Conservation (phyloP, 1,140 invertebrate species). For the Eufriesea mexicana region DNA sequence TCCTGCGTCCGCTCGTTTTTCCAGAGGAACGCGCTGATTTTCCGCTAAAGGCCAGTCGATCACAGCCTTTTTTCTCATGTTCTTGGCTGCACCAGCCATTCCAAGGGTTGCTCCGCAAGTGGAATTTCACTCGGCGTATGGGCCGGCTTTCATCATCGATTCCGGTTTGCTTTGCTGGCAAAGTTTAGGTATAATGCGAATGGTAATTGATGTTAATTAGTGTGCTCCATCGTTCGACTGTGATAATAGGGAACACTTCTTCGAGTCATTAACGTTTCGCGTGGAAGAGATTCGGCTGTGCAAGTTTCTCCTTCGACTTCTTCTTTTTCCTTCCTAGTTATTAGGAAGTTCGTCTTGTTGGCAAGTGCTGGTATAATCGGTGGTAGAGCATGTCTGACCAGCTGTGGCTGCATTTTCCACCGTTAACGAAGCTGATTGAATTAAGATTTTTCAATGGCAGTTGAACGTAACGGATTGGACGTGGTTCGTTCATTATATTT, state of each 20-base stretch:
- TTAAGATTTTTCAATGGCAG: not conserved
- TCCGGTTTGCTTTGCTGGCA: not conserved
- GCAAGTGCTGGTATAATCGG: constrained; percentile 27
- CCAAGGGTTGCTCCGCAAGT: not conserved
- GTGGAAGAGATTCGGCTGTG: constrained; percentile 35
- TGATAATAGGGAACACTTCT: constrained; percentile 33
- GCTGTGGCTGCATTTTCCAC: constrained; percentile 35
- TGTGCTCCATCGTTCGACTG: constrained; percentile 29
- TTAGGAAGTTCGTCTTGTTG: constrained; percentile 33
- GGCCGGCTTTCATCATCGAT: not conserved
- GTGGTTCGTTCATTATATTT: not conserved
- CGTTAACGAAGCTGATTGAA: constrained; percentile 36
- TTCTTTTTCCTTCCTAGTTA: constrained; percentile 19
- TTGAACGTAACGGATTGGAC: not conserved
- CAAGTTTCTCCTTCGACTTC: constrained; percentile 20
- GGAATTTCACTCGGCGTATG: not conserved
- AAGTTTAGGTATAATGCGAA: not conserved
- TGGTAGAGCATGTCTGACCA: constrained; percentile 27
- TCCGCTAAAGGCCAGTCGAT: not conserved
- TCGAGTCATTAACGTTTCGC: constrained; percentile 49
- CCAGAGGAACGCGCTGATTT: not conserved
- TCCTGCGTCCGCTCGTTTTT: constrained; percentile 7
- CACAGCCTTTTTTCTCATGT: not conserved
- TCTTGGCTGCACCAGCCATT: too few species aligned
- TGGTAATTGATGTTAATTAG: constrained; percentile 39